Base-by-base conservation (phyloP, 2,888 invertebrate genomes). In the Rhorus exstirpatorius region DNA sequence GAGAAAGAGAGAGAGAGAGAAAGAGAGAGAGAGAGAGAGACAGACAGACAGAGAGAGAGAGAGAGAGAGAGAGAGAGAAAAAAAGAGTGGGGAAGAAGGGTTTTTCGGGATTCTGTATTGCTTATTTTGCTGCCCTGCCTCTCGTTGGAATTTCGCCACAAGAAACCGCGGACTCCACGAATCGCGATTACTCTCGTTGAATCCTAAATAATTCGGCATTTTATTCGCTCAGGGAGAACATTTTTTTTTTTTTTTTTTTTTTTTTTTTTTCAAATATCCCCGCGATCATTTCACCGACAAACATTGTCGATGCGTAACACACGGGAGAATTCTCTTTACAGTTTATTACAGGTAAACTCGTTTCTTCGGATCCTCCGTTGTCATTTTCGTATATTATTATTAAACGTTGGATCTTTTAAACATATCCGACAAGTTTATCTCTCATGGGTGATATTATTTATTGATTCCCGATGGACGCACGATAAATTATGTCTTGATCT, bases 151-250 rank as follows among this genome's bases (percentile, higher is more conserved):
- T 81, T 74, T 55, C 77, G 46, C 44, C 38, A 46, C 68, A 78
- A 81, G 63, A 78, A 81, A 81, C 72, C 72, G n/a, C 31, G 74
- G 74, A 74, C 74, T 61, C 78, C 74, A 63, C 58, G 78, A 81
- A 78, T 78, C 58, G 78, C 81, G 72, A 81, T 81, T 77, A 72
- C 72, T 77, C 81, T 81, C 81, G 67, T 77, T 77, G 81, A 81
- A 81, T 81, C 65, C 77, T 61, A 67, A 77, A 81, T 81, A 77
- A 81, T 55, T 53, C 81, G 60, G 60, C 72, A 46, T 68, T 81
- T 78, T 46, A 41, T 78, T 68, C 77, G 77, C 41, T 63, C 74
- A 6, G 44, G 17, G 26, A 44, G 55, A 49, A 38, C 51, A 46
- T 26, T 53, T 46, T 24, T 67, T 44, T 55, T 53, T 61, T 10